Base-by-base conservation (phyloP, 1,140 invertebrate species). In the Atta colombica region DNA sequence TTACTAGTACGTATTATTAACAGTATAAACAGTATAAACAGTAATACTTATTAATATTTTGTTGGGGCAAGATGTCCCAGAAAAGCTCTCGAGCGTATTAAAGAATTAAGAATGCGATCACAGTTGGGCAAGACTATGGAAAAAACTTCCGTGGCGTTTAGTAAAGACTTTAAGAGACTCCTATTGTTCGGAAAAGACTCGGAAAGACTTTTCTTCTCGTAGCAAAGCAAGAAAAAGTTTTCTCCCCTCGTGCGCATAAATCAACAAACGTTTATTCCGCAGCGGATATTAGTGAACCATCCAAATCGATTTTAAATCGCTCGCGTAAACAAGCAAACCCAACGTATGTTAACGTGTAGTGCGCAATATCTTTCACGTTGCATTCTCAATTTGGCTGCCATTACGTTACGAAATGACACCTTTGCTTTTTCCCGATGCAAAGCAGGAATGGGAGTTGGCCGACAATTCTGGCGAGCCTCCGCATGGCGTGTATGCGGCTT, bases 71-170 rank as follows among this genome's bases (percentile, higher is more conserved):
- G 49, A 80, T 55, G 31, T 49, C 35, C 65, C 28, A 31, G 25
- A 71, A 55, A 71, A 58, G 18, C 51, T 71, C 25, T 16, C 51
- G 35, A 39, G 16, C 77, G 45, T 45, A 71, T 71, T 58, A 71
- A 81, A 39, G 66, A 81, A 81, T 71, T 71, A 81, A 21, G 49
- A 81, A 45, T 35, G 25, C 51, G 49, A 28, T 4, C 65, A 72
- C 87, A 90, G 87, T 90, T 90, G 77, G 86, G 58, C 61, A 68
- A 71, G 75, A 87, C 21, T n/a, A 81, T 58, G 31, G 68, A 71
- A 81, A 39, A 81, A 39, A 81, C 39, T 71, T 78, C 31, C 45
- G 31, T 55, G 35, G 45, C 53, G 31, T 71, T 81, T 35, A 39
- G 49, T 39, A 71, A 81, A 81, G 78, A 71, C 66, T 71, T 81